Percentiles rank a stretch among this genome's conserved stretches.
These are phyloP conservation scores for Buphagus erythrorhynchus DNA, from an alignment of 2,797 vertebrate genomes.

Conservation along the genomic window DNA sequence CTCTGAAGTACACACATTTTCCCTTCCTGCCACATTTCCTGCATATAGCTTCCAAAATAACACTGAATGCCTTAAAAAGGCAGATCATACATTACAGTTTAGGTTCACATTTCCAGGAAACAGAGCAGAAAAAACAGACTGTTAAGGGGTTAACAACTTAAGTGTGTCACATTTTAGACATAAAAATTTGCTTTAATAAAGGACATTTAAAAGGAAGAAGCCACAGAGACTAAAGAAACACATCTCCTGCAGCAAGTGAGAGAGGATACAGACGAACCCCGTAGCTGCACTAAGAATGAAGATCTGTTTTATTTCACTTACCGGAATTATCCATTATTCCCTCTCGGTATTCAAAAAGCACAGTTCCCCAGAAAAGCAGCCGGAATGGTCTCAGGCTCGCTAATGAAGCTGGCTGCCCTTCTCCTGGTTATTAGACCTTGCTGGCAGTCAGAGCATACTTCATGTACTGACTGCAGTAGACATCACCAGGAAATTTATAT, in stretches of 20 bases:
- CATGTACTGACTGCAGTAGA: constrained; percentile 81
- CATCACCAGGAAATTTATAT: constrained; percentile 84
- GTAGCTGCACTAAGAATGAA: constrained; percentile 21
- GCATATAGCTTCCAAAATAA: constrained; percentile 30
- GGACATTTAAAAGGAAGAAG: constrained; percentile 21
- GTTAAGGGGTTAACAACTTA: constrained; percentile 27
- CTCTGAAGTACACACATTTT: constrained; percentile 16
- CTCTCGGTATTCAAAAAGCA: constrained; percentile 73
- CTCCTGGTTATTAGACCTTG: constrained; percentile 76
- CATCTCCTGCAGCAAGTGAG: constrained; percentile 47
- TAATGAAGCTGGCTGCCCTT: constrained; percentile 75
- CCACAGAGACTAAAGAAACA: constrained; percentile 27
- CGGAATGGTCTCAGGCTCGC: constrained; percentile 64
- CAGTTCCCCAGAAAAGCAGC: constrained; percentile 76
- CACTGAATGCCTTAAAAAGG: constrained; percentile 28
- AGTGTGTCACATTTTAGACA: constrained; percentile 19
- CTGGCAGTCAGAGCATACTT: constrained; percentile 76
- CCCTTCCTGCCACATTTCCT: constrained; percentile 22
- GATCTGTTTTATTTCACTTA: constrained; percentile 80
- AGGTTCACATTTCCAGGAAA: constrained; percentile 9
- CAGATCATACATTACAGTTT: constrained; percentile 9
- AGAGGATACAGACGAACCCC: constrained; percentile 12
- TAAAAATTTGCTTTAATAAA: constrained; percentile 31
- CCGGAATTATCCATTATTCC: constrained; percentile 89
- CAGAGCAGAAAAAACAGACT: not conserved